Evolutionary conservation across 2,113 vertebrate genomes (phyloP).

Genomic region (Gambusia affinis): DNA sequence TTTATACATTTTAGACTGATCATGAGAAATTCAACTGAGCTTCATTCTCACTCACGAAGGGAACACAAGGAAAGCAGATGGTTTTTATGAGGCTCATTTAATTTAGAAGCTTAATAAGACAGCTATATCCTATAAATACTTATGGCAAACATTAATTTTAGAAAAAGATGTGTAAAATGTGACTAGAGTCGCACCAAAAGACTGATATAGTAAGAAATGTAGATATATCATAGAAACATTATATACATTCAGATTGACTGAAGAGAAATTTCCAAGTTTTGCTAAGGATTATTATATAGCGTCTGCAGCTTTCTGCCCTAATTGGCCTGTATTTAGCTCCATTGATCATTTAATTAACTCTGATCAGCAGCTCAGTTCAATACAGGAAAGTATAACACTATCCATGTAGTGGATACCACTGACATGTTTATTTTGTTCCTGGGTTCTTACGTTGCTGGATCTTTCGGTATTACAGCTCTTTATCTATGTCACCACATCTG

Average conservation of each 20-base stretch:
- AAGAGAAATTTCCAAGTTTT: too few species aligned
- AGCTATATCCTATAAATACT: slow-evolving; percentile 53
- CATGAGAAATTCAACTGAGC: slow-evolving; percentile 10
- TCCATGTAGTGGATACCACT: too few species aligned
- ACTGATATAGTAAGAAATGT: neutral
- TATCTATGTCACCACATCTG: neutral
- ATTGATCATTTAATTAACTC: too few species aligned
- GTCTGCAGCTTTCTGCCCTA: too few species aligned
- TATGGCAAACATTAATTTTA: slow-evolving; percentile 52
- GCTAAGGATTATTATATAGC: too few species aligned
- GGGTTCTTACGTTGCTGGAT: too few species aligned
- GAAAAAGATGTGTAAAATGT: slow-evolving; percentile 42
- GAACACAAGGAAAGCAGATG: slow-evolving; percentile 51
- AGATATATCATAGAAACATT: slow-evolving; percentile 5
- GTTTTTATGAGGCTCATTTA: slow-evolving; percentile 57
- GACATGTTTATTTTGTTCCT: too few species aligned
- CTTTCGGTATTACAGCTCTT: neutral
- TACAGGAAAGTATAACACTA: too few species aligned
- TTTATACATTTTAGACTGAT: slow-evolving; percentile 18
- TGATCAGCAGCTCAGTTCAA: too few species aligned
- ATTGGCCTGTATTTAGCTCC: too few species aligned
- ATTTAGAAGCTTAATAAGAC: slow-evolving; percentile 55
- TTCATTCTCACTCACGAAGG: slow-evolving; percentile 51
- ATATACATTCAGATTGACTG: too few species aligned
- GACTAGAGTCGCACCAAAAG: slow-evolving; percentile 25